Percentiles rank a stretch among this genome's conserved stretches.
These are phyloP conservation scores for Gryllus longicercus DNA, from an alignment of 2,888 invertebrate genomes.

Conservation along the genomic window DNA sequence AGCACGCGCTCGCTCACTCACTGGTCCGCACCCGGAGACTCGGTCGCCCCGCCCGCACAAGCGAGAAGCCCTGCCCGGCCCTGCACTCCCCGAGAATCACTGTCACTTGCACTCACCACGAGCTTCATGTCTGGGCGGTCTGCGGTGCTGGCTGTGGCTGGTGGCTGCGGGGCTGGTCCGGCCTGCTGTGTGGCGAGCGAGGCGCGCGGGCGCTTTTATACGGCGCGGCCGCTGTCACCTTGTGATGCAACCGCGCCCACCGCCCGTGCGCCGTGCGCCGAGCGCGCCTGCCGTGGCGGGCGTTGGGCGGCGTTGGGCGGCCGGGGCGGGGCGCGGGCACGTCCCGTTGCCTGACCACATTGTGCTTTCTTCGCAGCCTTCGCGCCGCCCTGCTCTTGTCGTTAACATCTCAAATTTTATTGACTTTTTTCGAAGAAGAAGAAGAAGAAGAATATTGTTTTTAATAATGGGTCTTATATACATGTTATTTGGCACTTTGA, in stretches of 20 bases:
- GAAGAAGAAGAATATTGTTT: no score
- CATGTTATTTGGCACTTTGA: no score
- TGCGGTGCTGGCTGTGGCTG: neutral
- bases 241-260: slow-evolving; percentile 10
- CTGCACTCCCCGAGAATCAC: neutral
- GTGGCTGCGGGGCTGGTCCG: slow-evolving; percentile 5
- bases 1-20: neutral
- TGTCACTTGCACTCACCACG: neutral
- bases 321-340: neutral
- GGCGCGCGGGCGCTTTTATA: neutral
- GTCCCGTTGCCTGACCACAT: neutral
- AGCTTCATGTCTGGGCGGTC: neutral
- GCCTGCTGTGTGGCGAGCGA: slow-evolving; percentile 17
- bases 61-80: no score
- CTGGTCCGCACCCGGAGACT: neutral
- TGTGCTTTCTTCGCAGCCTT: slow-evolving; percentile 6
- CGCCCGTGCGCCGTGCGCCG: neutral
- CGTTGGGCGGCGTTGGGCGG: neutral
- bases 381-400: neutral
- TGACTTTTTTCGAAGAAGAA: no score
- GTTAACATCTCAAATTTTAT: no score
- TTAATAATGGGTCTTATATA: no score
- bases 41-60: neutral
- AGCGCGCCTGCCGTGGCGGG: neutral
- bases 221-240: neutral